Base-by-base conservation (phyloP, 2,888 invertebrate species). In the Pheosia tremula region DNA sequence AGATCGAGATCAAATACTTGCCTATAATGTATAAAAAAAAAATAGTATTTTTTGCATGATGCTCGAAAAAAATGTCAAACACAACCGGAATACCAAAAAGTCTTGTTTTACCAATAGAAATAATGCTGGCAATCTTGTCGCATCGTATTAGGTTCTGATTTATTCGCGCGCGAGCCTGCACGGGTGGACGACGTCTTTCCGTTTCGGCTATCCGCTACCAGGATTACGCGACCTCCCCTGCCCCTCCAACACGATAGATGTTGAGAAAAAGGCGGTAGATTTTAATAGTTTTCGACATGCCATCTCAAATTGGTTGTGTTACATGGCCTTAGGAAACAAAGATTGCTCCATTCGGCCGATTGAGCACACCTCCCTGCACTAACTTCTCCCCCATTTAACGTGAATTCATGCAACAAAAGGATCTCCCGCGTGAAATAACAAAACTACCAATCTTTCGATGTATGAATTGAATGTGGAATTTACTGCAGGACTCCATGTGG, bases 351-450 rank as follows among this genome's bases (percentile, higher is more conserved):
- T 88, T 84, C 91, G 91, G 88, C 89, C 91, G 92, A 91, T 92
- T 90, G 91, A 88, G 80, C 89, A 82, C 83, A 88, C 83, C 89
- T 89, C 90, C 88, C 89, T 78, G 83, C 84, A 89, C 86, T 94
- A 93, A 93, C 94, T 94, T 94, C 93, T 90, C 84, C 83, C 82
- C 92, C 94, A 93, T 94, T 94, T 92, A 91, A 92, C 92, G 86
- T 85, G 90, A 85, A 91, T 89, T 85, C 88, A 85, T 82, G 89
- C 93, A 91, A 93, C 92, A 93, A 93, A 88, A 90, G 88, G 84
- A 87, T 85, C 84, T 87, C 85, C 81, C 88, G 90, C 88, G 91
- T 83, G 91, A 91, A 93, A 92, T 92, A 93, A 92, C 91, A 89
- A 89, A 92, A 91, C 90, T 91, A 91, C 83, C 87, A 85, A 89